Conservation (phyloP, 2,888 invertebrate species). For the Diadegma fenestrale region DNA sequence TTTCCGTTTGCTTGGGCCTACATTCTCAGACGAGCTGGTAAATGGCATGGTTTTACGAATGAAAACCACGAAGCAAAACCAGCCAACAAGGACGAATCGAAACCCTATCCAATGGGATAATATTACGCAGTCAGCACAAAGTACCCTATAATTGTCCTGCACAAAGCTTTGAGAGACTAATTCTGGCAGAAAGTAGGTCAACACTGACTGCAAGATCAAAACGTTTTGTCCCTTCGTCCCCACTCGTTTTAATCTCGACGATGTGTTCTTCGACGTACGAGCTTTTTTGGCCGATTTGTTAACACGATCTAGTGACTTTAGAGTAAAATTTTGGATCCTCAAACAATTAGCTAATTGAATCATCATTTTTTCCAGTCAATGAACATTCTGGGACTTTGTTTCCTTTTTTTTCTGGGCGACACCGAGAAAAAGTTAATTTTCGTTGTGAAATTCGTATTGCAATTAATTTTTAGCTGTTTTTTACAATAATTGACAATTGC, state of each 20-base stretch:
- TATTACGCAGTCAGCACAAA: slow-evolving; percentile 25
- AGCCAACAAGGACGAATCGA: slow-evolving; percentile 10
- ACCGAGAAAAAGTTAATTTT: background rate
- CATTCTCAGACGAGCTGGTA: background rate
- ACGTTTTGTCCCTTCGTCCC: background rate
- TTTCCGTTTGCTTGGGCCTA: slow-evolving; percentile 29
- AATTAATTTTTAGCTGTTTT: background rate
- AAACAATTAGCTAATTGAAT: background rate
- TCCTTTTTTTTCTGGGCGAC: background rate
- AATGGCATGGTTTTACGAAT: slow-evolving; percentile 11
- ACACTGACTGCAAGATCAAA: slow-evolving; percentile 33
- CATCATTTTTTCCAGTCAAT: background rate
- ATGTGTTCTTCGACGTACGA: background rate
- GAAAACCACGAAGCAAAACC: slow-evolving; percentile 12
- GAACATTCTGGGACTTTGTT: background rate
- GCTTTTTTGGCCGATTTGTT: background rate
- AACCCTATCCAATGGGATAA: slow-evolving; percentile 17
- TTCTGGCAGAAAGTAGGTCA: slow-evolving; percentile 42
- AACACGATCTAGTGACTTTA: background rate
- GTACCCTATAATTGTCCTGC: slow-evolving; percentile 35
- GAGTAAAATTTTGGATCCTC: background rate
- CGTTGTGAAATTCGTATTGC: background rate
- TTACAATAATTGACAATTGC: background rate
- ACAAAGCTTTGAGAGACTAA: slow-evolving; percentile 32
- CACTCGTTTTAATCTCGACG: background rate